Percentiles rank a stretch among this genome's conserved stretches.
These are phyloP conservation scores for Chloroceryle amazona DNA, from an alignment of 2,797 vertebrate species.

Conservation along the genomic window DNA sequence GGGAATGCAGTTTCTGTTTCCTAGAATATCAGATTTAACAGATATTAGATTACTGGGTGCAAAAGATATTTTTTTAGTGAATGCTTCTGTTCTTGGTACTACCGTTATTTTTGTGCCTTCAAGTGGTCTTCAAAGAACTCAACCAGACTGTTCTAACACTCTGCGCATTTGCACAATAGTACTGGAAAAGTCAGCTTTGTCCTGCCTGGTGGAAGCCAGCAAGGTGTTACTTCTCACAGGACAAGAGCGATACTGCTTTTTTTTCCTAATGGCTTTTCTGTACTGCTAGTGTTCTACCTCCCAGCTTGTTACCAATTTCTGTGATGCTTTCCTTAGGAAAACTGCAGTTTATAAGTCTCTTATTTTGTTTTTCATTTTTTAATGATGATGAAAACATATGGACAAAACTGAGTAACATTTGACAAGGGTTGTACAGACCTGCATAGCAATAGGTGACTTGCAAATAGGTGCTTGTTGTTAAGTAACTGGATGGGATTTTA, in stretches of 20 bases:
- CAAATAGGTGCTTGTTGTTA: not conserved
- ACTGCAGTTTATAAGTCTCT: not conserved
- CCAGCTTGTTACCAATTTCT: not conserved
- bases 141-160: not conserved
- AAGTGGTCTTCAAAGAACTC: not conserved
- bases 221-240: not conserved
- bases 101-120: not conserved
- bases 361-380: not conserved
- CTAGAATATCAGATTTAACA: not conserved
- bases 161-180: not conserved
- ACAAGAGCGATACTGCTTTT: not conserved
- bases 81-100: not conserved
- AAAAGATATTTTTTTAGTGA: not conserved
- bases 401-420: not conserved
- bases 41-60: not conserved
- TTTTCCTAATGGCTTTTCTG: not conserved
- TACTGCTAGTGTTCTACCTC: not conserved
- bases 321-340: not conserved
- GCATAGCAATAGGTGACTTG: not conserved
- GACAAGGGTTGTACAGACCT: not conserved
- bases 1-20: not conserved
- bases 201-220: not conserved
- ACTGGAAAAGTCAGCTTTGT: not conserved
- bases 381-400: not conserved
- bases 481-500: not conserved